phyloP scores from a whole-genome alignment of 2,888 invertebrate genomes.

The Apoda limacodes region DNA sequence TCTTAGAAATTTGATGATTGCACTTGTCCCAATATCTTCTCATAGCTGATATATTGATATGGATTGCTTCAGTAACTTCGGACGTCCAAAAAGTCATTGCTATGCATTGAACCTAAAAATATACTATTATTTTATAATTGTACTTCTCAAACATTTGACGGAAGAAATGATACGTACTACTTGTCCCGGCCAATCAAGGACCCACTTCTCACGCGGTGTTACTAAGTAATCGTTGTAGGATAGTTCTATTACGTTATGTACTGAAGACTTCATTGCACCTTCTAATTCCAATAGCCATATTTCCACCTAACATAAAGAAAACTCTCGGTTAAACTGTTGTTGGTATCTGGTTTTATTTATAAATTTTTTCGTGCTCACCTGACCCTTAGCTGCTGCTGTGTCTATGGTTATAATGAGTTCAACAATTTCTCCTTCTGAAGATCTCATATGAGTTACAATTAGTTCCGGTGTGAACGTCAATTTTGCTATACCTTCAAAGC shows the following conservation, averaged over 20 bases:
- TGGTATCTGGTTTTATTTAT: too few relatives aligned
- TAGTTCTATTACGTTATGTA: constrained; percentile 75
- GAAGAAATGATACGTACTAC: constrained; percentile 56
- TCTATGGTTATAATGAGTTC: constrained; percentile 79
- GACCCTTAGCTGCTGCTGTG: constrained; percentile 86
- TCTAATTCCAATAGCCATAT: constrained; percentile 93
- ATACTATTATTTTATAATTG: constrained; percentile 2
- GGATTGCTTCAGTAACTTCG: constrained; percentile 82
- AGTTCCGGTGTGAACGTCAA: constrained; percentile 85
- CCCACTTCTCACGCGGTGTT: constrained; percentile 79
- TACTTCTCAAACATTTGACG: neutral
- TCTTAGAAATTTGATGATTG: constrained; percentile 80
- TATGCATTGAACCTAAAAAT: constrained; percentile 75
- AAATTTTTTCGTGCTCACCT: too few relatives aligned
- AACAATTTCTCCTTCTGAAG: constrained; percentile 86
- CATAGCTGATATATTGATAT: constrained; percentile 62
- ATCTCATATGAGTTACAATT: constrained; percentile 88
- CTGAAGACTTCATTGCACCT: constrained; percentile 84
- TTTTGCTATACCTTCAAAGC: constrained; percentile 92
- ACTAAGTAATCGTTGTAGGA: constrained; percentile 78
- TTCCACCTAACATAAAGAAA: constrained; percentile 71
- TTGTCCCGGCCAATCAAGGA: constrained; percentile 92
- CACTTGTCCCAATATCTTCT: constrained; percentile 74
- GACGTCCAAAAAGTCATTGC: constrained; percentile 89
- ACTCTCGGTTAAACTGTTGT: too few relatives aligned